These are phyloP conservation scores for Leptestheria dahalacensis DNA, from an alignment of 1,140 invertebrate species.

Conservation along the genomic window DNA sequence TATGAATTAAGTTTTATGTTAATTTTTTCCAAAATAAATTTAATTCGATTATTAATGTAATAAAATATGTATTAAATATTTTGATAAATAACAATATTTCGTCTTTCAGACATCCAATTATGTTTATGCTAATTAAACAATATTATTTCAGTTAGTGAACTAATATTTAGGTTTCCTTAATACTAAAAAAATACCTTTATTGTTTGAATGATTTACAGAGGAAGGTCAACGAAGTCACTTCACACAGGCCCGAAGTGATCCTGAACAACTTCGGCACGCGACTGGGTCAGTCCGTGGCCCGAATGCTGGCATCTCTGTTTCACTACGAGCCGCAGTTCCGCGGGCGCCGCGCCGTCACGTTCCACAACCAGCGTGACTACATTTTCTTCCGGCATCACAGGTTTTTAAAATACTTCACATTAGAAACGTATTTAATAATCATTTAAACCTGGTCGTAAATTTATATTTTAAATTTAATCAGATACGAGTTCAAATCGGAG, in stretches of 20 bases:
- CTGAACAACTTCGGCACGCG: constrained; percentile 92
- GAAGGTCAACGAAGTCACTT: constrained; percentile 59
- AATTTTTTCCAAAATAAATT: neutral
- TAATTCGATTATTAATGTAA: neutral
- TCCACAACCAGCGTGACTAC: constrained; percentile 97
- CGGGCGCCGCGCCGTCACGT: constrained; percentile 82
- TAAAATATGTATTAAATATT: too few species aligned
- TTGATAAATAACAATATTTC: too few species aligned
- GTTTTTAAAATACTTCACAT: constrained; percentile 30
- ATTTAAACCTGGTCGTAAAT: neutral
- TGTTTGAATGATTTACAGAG: constrained; percentile 30
- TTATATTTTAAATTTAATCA: constrained; percentile 31
- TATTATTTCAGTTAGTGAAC: too few species aligned
- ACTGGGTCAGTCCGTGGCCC: constrained; percentile 70
- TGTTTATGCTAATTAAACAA: constrained; percentile 2
- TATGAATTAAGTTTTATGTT: neutral
- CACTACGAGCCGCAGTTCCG: constrained; percentile 91
- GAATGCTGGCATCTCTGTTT: constrained; percentile 91
- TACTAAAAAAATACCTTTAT: too few species aligned
- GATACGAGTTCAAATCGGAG: constrained; percentile 79
- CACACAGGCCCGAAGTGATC: constrained; percentile 84
- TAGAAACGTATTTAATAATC: neutral
- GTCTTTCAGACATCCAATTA: constrained; percentile 11
- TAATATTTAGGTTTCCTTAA: too few species aligned
- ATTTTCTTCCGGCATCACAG: constrained; percentile 97